Base-by-base conservation (phyloP, 1,140 invertebrate genomes). In the Lasioglossum albipes region DNA sequence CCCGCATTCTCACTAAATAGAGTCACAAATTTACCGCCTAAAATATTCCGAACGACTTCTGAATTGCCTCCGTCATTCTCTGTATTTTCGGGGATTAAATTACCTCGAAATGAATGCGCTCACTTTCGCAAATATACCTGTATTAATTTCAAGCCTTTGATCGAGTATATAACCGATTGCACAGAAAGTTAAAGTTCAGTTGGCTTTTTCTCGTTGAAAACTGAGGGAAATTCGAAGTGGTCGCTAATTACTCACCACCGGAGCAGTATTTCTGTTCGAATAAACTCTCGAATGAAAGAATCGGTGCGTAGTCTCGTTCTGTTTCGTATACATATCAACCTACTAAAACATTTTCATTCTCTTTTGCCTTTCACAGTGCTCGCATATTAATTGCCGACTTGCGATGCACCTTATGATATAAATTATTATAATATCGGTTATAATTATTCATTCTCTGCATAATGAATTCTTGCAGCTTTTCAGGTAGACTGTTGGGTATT, bases 91-190 rank as follows among this genome's bases (percentile, higher is more conserved):
- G 68, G 49, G 22, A 70, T 69, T 49, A 49, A 77, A 70, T 70
- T 70, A 52, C 18, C 42, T 52, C 18, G 27, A 20, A 61, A 69
- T 42, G 42, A 20, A 67, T 31, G 31, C 20, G 36, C 27, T 7
- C 12, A 16, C 12, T 45, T 70, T 20, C 12, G 7, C 7, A 61
- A 62, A 78, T 52, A 64, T 52, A 7, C 13, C 27, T 12, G 54
- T 57, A 78, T 78, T 78, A 64, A 78, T 52, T 71, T 70, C 42
- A 12, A 13, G 27, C 68, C 13, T 57, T 64, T 78, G 13, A 52
- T 52, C 36, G 49, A 70, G 57, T 36, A 61, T 62, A 77, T 36
- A 65, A 42, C 16, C 45, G 45, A 77, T 77, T 22, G 27, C 7
- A 20, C 42, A 2, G 68, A 9, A 54, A 59, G 62, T 20, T 52